These are phyloP conservation scores for Rhagophthalmus giganteus DNA, from an alignment of 2,888 invertebrate species.

Conservation along the genomic window DNA sequence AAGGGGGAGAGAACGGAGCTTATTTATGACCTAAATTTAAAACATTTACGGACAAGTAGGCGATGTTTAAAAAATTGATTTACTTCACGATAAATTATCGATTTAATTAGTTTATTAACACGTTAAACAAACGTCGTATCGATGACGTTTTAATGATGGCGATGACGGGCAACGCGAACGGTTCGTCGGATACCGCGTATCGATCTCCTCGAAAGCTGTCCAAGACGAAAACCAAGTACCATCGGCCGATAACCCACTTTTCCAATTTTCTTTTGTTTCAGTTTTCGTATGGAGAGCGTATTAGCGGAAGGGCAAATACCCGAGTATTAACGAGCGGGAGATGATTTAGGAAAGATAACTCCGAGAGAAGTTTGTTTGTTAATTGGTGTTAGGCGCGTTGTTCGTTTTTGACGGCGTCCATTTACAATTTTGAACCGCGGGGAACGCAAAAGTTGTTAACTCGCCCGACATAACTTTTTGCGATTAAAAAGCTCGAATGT, in stretches of 20 bases:
- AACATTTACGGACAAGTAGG: too few relatives aligned
- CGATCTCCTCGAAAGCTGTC: neutral
- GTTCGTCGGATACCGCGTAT: neutral
- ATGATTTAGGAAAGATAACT: neutral
- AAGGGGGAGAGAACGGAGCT: too few relatives aligned
- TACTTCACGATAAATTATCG: too few relatives aligned
- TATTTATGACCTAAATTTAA: too few relatives aligned
- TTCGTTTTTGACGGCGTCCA: neutral
- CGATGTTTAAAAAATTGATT: too few relatives aligned
- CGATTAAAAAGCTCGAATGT: neutral
- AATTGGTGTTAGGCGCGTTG: neutral
- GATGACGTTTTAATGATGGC: too few relatives aligned
- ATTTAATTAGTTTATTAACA: neutral
- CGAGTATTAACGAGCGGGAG: neutral
- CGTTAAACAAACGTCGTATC: too few relatives aligned
- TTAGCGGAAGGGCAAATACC: neutral
- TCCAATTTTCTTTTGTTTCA: neutral
- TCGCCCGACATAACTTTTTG: neutral
- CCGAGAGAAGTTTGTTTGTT: neutral
- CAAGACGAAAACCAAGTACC: neutral
- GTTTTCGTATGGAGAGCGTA: neutral
- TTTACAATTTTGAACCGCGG: neutral
- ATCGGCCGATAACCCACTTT: neutral
- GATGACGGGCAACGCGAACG: neutral
- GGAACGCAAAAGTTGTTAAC: neutral